A percentile compares a stretch with the other conserved stretches of the same genome.
Evolutionary conservation across 2,113 vertebrate genomes (phyloP).

Genomic region (Pampusana beccarii): DNA sequence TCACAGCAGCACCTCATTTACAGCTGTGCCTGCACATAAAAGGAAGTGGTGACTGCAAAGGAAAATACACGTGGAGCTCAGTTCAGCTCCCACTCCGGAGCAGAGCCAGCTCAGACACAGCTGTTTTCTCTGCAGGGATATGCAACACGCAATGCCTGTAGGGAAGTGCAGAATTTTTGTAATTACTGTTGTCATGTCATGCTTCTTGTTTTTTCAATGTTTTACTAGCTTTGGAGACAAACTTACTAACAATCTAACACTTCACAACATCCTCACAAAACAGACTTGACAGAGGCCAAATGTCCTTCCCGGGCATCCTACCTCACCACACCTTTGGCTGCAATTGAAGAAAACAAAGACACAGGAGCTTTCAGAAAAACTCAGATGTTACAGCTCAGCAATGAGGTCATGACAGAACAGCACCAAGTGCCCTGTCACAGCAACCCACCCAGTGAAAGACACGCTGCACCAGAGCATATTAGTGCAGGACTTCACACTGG

Average conservation of each 20-base stretch:
- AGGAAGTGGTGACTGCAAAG: not conserved
- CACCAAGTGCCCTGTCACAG: not conserved
- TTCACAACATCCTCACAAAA: not conserved
- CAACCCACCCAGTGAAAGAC: not conserved
- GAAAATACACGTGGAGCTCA: not conserved
- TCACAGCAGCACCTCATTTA: slow-evolving; percentile 10
- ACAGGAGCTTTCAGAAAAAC: not conserved
- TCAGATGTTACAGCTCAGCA: not conserved
- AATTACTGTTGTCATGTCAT: not conserved
- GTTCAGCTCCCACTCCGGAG: not conserved
- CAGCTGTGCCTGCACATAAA: not conserved
- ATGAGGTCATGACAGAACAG: not conserved
- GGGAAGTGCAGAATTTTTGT: not conserved
- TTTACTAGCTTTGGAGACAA: not conserved
- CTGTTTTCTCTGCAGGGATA: not conserved
- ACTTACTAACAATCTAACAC: not conserved
- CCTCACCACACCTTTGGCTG: not conserved
- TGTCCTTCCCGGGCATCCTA: not conserved
- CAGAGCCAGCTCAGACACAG: not conserved
- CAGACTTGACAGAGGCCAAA: not conserved
- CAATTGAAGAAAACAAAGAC: not conserved
- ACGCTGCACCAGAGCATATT: rapidly evolving
- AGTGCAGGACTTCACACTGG: not conserved
- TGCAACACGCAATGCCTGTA: no score
- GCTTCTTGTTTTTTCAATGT: not conserved